Evolutionary conservation across 2,888 invertebrate species (phyloP).

Genomic region (Nemapogon koenigi): DNA sequence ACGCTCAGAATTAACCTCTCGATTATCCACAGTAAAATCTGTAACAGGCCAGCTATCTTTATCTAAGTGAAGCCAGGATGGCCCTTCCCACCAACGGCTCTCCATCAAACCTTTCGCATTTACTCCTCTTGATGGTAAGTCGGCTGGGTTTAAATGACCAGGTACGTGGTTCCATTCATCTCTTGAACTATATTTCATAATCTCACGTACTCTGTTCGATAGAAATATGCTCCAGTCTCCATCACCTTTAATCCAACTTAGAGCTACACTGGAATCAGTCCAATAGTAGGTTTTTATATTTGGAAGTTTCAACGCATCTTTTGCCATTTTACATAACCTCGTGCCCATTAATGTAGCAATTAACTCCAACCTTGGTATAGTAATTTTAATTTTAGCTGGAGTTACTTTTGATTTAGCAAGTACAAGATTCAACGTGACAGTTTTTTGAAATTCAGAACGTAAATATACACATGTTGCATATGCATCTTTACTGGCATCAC

Average conservation of each 20-base stretch:
- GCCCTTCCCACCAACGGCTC: constrained; percentile 11
- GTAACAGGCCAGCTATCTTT: background rate
- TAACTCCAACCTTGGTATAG: constrained; percentile 3
- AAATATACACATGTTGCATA: constrained; percentile 8
- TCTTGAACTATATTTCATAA: background rate
- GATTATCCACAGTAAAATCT: background rate
- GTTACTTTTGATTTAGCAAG: constrained; percentile 5
- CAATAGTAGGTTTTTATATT: background rate
- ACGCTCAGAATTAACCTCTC: background rate
- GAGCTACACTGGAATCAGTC: constrained; percentile 2
- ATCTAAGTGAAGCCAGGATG: constrained; percentile 1
- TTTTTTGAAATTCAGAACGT: background rate
- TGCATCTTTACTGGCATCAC: constrained; percentile 5
- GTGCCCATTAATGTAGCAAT: constrained; percentile 5
- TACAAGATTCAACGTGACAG: background rate
- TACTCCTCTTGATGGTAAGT: constrained; percentile 9
- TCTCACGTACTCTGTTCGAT: constrained; percentile 10
- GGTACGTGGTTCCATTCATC: constrained; percentile 9
- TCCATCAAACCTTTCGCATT: constrained; percentile 3
- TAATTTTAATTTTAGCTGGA: constrained; percentile 5
- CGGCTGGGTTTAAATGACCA: constrained; percentile 9
- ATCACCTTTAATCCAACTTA: constrained; percentile 1
- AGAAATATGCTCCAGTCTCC: constrained; percentile 7
- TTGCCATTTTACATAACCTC: background rate
- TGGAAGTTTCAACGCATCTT: background rate